Percentiles rank a stretch among this genome's conserved stretches.
phyloP scores from a whole-genome alignment of 92 coral and sea anemone genomes.

The Virgularia gustaviana region DNA sequence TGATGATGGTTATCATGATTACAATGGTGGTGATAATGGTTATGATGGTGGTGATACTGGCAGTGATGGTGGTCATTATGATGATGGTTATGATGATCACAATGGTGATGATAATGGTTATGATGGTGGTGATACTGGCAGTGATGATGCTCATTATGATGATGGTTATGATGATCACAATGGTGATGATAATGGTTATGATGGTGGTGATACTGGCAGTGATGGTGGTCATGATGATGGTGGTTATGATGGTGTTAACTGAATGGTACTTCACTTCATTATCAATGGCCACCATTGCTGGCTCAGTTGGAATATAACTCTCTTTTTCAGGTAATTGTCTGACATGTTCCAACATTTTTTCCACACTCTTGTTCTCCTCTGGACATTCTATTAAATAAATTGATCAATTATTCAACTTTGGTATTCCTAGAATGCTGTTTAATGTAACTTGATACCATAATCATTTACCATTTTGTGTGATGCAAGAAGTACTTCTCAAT shows the following conservation, averaged over 20 bases:
- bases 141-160: too few relatives aligned
- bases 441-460: neutral
- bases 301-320: constrained; percentile 48
- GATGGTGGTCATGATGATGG: too few relatives aligned
- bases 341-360: constrained; percentile 49
- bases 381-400: constrained; percentile 31
- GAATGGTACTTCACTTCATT: constrained; percentile 56
- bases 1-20: too few relatives aligned
- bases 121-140: too few relatives aligned
- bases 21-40: too few relatives aligned
- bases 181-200: too few relatives aligned
- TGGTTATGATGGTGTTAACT: constrained; percentile 17
- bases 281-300: constrained; percentile 42
- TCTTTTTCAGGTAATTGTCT: constrained; percentile 56
- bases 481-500: neutral
- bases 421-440: neutral
- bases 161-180: too few relatives aligned
- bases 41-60: too few relatives aligned
- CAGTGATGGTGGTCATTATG: too few relatives aligned
- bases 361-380: constrained; percentile 55
- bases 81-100: too few relatives aligned
- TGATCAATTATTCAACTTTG: neutral
- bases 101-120: too few relatives aligned
- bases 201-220: neutral
- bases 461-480: neutral